A percentile compares a stretch with the other conserved stretches of the same genome.
These are phyloP conservation scores for Pantala flavescens DNA, from an alignment of 1,140 invertebrate species.

Conservation along the genomic window DNA sequence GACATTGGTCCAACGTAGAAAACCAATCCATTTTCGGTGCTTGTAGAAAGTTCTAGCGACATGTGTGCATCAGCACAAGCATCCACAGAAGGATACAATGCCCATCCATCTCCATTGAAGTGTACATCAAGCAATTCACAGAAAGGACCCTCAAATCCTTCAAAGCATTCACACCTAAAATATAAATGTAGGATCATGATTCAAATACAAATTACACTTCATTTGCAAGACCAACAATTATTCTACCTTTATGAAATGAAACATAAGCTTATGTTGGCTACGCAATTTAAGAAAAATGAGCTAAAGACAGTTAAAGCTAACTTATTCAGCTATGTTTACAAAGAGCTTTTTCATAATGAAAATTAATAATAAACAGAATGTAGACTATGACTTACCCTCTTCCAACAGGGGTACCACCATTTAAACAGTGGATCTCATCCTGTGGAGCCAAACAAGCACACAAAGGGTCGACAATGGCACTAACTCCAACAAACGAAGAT, in stretches of 20 bases:
- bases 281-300: too few species aligned
- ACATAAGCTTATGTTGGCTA: too few species aligned
- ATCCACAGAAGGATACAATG: conserved; percentile 73
- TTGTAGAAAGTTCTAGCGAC: conserved; percentile 65
- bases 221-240: too few species aligned
- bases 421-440: conserved; percentile 43
- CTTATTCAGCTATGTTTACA: too few species aligned
- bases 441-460: conserved; percentile 51
- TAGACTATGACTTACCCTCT: conserved; percentile 37
- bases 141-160: conserved; percentile 69
- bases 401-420: conserved; percentile 55
- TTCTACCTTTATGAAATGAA: too few species aligned
- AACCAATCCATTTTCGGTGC: conserved; percentile 64
- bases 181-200: background rate
- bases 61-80: conserved; percentile 65
- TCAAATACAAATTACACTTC: too few species aligned
- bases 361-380: too few species aligned
- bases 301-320: too few species aligned
- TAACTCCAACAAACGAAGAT: conserved; percentile 80
- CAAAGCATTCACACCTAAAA: conserved; percentile 38
- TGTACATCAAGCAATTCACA: conserved; percentile 81
- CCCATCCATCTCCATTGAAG: conserved; percentile 78
- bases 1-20: conserved; percentile 82
- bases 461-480: conserved; percentile 61
- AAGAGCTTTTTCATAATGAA: too few species aligned